Evolutionary conservation across 2,797 vertebrate species (phyloP), one percentile per base, ranked within the genome.

Genomic region (Intellagama lesueurii): DNA sequence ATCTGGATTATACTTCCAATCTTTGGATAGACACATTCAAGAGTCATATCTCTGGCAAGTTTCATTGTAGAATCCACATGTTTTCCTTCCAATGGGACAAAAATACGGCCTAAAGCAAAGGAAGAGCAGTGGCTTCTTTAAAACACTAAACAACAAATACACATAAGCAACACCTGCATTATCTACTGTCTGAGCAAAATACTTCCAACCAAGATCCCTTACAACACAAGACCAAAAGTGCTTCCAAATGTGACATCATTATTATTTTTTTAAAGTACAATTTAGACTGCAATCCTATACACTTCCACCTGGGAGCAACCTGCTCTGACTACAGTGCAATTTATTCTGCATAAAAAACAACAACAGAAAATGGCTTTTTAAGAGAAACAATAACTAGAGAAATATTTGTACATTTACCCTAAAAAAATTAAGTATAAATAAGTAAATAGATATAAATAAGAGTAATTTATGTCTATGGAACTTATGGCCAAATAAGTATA

Each of bases 11-110:
- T 93, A n/a, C 77, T 93, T 1, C 94, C 93, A 0, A 11, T 78
- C 92, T 96, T 96, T 1, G 97, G 97, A 75, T 97, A 98, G 64
- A 96, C 83, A 85, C 98, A 98, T 64, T 97, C 92, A 35, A 99
- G 96, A 22, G 97, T 94, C 97, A 98, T 97, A 28, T 96, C 97
- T 87, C 97, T 96, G 69, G 96, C 95, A 87, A 98, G 96, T 4
- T 89, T 96, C 73, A 98, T 93, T 4, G 92, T 95, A 4, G 95
- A 94, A 90, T 96, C 95, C 60, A 84, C 91, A 22, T 93, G 68
- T 35, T 75, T 60, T 90, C 92, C 80, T 92, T 92, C 87, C 4
- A 90, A 28, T 0, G 24, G 52, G 26, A 47, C 93, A 96, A 92
- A 93, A 96, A 92, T 8, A 81, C 52, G 44, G 3, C 80, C 79